Evolutionary conservation across 2,888 invertebrate species (phyloP).

Genomic region (Drosophila testacea): DNA sequence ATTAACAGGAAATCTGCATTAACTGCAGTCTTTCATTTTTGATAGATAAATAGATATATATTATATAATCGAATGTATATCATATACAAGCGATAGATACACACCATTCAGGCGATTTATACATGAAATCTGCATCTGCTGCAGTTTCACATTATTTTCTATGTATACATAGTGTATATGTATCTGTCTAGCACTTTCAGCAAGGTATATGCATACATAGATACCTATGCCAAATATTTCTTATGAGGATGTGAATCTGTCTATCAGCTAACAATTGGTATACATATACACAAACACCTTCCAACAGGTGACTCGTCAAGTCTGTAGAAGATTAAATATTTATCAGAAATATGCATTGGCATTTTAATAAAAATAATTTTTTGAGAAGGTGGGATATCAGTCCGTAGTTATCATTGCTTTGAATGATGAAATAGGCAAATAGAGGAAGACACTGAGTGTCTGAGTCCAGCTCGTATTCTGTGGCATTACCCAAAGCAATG

Average conservation of each 20-base stretch:
- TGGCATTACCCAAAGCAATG: constrained; percentile 28
- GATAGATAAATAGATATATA: neutral
- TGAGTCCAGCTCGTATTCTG: constrained; percentile 29
- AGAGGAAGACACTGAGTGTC: constrained; percentile 9
- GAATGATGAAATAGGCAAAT: constrained; percentile 18
- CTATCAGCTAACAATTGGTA: too few species aligned
- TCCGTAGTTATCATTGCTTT: constrained; percentile 27
- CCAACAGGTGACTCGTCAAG: neutral
- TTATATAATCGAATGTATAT: neutral
- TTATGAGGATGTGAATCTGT: too few species aligned
- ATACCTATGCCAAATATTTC: too few species aligned
- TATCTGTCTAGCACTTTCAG: too few species aligned
- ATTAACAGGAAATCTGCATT: too few species aligned
- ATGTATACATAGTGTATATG: too few species aligned
- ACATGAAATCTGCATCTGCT: too few species aligned
- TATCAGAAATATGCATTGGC: neutral
- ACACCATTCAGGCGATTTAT: neutral
- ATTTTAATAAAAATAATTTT: neutral
- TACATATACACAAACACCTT: neutral
- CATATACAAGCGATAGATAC: neutral
- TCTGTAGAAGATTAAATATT: neutral
- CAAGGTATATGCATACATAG: too few species aligned
- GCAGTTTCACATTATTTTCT: too few species aligned
- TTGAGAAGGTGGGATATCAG: neutral
- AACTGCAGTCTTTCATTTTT: too few species aligned